Evolutionary conservation across 35 echinoderm and acorn worm species (phyloP).

Genomic region (Ophioderma brevispina): DNA sequence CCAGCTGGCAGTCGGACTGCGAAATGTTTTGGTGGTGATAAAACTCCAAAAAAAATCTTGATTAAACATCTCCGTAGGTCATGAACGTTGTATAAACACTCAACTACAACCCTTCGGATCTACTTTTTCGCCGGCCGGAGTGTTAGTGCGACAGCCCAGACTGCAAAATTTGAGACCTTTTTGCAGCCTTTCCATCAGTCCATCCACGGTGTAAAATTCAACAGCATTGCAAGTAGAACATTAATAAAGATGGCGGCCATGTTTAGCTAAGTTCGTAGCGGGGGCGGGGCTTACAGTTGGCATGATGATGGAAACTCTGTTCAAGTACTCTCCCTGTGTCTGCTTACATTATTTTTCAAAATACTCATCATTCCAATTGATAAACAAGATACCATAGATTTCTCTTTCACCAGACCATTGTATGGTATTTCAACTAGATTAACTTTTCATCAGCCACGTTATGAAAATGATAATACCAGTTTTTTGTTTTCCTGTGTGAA

Average conservation of each 20-base stretch:
- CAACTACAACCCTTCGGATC: no score
- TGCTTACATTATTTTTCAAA: not conserved
- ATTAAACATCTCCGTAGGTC: no score
- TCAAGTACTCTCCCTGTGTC: not conserved
- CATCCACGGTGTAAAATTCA: not conserved
- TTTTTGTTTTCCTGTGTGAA: not conserved
- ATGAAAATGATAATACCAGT: not conserved
- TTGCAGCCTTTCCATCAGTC: not conserved
- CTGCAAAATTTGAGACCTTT: no score
- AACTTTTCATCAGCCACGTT: not conserved
- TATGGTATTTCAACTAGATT: not conserved
- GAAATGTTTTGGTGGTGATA: no score
- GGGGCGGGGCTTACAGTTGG: not conserved
- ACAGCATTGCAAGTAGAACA: not conserved
- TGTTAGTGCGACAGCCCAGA: no score
- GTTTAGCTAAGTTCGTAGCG: not conserved
- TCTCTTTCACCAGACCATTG: not conserved
- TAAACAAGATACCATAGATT: not conserved
- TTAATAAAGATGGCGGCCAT: not conserved
- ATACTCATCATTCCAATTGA: not conserved
- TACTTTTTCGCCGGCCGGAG: no score
- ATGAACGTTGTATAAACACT: no score
- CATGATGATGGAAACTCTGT: not conserved
- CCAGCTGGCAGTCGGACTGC: no score
- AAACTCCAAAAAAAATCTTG: no score